phyloP scores from a whole-genome alignment of 2,888 invertebrate species.

The Chrysina gloriosa region DNA sequence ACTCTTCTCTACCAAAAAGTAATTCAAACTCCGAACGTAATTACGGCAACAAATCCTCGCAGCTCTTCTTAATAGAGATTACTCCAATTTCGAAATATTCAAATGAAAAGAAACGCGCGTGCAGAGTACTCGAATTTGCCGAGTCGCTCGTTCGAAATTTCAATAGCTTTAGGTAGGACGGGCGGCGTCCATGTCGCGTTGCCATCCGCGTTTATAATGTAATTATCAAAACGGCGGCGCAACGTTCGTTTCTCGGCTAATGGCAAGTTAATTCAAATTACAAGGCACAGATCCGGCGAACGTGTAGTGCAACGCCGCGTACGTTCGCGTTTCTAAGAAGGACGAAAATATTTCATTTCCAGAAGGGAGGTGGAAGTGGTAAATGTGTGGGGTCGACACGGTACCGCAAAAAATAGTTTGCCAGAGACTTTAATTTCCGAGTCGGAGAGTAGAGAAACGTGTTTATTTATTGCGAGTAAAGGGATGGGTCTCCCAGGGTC shows the following conservation, averaged over 20 bases:
- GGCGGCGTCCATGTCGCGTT: not conserved
- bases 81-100: not conserved
- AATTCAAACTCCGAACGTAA: slow-evolving; percentile 3
- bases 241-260: slow-evolving; percentile 9
- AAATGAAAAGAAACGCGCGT: not conserved
- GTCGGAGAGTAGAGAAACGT: slow-evolving; percentile 23
- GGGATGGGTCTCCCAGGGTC: not conserved
- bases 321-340: not conserved
- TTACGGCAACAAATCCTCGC: not conserved
- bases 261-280: slow-evolving; percentile 15
- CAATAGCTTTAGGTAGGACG: not conserved
- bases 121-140: not conserved
- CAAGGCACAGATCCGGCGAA: not conserved
- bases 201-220: slow-evolving; percentile 1
- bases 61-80: not conserved
- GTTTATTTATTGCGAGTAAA: slow-evolving; percentile 35
- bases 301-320: not conserved
- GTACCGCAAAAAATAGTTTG: slow-evolving; percentile 37
- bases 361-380: not conserved
- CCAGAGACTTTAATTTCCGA: slow-evolving; percentile 36
- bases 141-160: not conserved
- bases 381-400: slow-evolving; percentile 13
- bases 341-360: slow-evolving; percentile 27
- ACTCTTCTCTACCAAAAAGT: not conserved
- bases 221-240: slow-evolving; percentile 3